Percentiles rank a stretch among this genome's conserved stretches.
These are phyloP conservation scores for Eumacrocentrus americanus DNA, from an alignment of 2,888 invertebrate genomes.

Conservation along the genomic window DNA sequence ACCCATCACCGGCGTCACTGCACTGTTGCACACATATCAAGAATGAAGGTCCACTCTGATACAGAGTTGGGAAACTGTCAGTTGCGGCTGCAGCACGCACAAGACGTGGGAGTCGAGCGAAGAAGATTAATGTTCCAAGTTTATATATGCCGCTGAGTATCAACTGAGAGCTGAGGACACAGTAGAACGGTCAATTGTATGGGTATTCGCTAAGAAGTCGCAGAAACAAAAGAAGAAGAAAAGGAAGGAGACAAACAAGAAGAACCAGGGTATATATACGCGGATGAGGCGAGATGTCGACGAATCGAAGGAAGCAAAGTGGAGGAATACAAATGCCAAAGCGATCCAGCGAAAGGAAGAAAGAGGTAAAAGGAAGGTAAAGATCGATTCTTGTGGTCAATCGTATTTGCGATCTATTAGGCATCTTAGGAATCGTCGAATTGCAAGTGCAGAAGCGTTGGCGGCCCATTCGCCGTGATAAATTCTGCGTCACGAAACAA, in stretches of 20 bases:
- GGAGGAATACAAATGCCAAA: neutral
- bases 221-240: neutral
- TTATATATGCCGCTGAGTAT: neutral
- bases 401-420: conserved; percentile 42
- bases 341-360: neutral
- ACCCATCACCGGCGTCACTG: neutral
- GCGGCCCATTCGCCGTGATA: conserved; percentile 30
- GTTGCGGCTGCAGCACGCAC: too few relatives aligned
- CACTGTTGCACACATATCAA: neutral
- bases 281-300: neutral
- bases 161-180: neutral
- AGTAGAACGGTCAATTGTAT: conserved; percentile 1
- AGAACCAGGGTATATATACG: too few relatives aligned
- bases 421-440: conserved; percentile 16
- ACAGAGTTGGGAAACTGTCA: conserved; percentile 14
- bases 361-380: neutral
- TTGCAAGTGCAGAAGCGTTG: conserved; percentile 25
- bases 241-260: neutral
- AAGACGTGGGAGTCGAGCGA: conserved; percentile 13
- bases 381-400: conserved; percentile 8
- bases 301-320: neutral
- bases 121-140: conserved; percentile 12
- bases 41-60: too few relatives aligned
- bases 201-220: neutral
- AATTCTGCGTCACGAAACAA: conserved; percentile 42